Evolutionary conservation across 2,113 vertebrate species (phyloP), one percentile per base, ranked within the genome.

Genomic region (Tylochromis polylepis): DNA sequence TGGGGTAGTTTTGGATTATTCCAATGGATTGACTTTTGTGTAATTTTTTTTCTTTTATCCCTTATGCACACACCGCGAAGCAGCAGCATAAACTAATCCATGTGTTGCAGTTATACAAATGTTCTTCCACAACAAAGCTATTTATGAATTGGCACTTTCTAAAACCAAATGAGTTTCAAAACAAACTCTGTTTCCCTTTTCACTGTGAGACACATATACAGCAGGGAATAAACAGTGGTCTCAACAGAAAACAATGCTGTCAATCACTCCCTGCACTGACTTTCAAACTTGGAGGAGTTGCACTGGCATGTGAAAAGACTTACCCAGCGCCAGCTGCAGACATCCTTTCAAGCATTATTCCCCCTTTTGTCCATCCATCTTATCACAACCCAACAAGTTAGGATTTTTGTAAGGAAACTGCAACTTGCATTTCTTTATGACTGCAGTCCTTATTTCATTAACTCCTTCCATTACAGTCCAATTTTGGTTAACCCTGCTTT

Each of bases 171-270:
- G 36, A 85, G 36, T 82, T 83, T 83, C 51, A 84, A 88, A 92
- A 81, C 78, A 89, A 87, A 87, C 41, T 79, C 34, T 58, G 79
- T 82, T 89, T 80, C 60, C 49, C 16, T 88, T 82, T 89, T 83
- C 46, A 77, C 53, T 79, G 58, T 62, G 80, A 82, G 84, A 85
- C 78, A 75, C 31, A 89, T 77, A 43, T 22, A 79, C 82, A 87
- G 41, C 24, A n/a, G 91, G 80, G 88, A 90, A 85, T 81, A 92
- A 84, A 88, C 90, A 88, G 0, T 24, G 78, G 81, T 86, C 87
- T 87, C 88, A 24, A 22, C 20, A 56, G 91, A 83, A 91, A 91
- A 93, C 82, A 91, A 53, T 51, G 78, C 22, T 92, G 90, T 89
- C 89, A 93, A 89, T 93, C 93, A 93, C 27, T 84, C 20, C 6